These are phyloP conservation scores for Sipunculus nudus DNA, from an alignment of 2,888 invertebrate species.

Conservation along the genomic window DNA sequence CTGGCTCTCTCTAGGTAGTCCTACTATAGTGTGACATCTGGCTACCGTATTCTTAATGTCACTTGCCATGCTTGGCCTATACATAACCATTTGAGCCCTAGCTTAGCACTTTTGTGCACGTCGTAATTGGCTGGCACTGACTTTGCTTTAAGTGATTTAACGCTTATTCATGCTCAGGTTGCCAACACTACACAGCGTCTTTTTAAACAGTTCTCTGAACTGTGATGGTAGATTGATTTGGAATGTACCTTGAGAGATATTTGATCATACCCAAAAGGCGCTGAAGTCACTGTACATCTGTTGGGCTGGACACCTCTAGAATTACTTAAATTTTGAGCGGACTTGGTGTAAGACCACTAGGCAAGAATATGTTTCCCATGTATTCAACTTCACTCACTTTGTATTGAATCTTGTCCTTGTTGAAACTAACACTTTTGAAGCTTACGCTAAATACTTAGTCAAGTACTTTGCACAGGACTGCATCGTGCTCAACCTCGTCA, in stretches of 20 bases:
- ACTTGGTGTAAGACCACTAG: slow-evolving; percentile 31
- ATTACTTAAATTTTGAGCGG: slow-evolving; percentile 33
- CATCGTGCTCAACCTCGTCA: slow-evolving; percentile 34
- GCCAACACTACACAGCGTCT: slow-evolving; percentile 12
- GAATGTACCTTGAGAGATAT: slow-evolving; percentile 33
- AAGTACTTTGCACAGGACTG: slow-evolving; percentile 28
- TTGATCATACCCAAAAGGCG: slow-evolving; percentile 32
- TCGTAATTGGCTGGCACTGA: too few species aligned
- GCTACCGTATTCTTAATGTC: slow-evolving; percentile 14
- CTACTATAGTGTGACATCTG: too few species aligned
- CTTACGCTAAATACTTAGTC: slow-evolving; percentile 15
- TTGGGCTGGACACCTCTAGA: slow-evolving; percentile 31
- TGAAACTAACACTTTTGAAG: too few species aligned
- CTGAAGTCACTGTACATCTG: slow-evolving; percentile 18
- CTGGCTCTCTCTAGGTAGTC: slow-evolving; percentile 17
- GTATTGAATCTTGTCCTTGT: slow-evolving; percentile 28
- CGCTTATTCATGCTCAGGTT: too few species aligned
- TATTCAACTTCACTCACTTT: slow-evolving; percentile 28
- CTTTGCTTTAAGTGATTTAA: too few species aligned
- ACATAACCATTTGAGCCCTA: too few species aligned
- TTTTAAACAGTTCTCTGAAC: slow-evolving; percentile 31
- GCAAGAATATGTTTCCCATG: slow-evolving; percentile 29
- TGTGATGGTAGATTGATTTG: slow-evolving; percentile 31
- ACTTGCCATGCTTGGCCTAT: slow-evolving; percentile 20
- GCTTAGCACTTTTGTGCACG: too few species aligned